Percentiles rank a stretch among this genome's conserved stretches.
phyloP scores from a whole-genome alignment of 2,797 vertebrate species.

The Sphaeramia orbicularis region DNA sequence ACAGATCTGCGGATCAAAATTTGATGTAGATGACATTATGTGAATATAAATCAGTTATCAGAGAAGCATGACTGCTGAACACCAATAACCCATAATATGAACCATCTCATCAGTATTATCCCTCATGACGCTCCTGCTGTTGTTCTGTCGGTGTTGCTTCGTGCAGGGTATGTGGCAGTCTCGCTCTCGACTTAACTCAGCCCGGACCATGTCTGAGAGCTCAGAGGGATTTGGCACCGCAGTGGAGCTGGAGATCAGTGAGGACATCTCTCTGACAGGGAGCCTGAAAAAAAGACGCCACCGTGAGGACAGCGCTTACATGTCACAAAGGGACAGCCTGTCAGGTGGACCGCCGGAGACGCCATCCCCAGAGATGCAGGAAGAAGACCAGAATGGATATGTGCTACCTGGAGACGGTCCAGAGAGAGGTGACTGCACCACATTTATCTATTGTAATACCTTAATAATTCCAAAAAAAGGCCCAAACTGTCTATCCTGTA shows the following conservation, averaged over 20 bases:
- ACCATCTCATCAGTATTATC: neutral
- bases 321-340: conserved; percentile 92
- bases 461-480: neutral
- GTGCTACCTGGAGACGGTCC: conserved; percentile 90
- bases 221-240: conserved; percentile 89
- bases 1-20: too few relatives aligned
- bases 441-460: neutral
- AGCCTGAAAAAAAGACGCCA: conserved; percentile 85
- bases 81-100: neutral
- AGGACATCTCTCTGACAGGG: conserved; percentile 83
- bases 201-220: conserved; percentile 90
- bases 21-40: too few relatives aligned
- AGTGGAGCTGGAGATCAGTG: conserved; percentile 88
- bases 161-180: conserved; percentile 73
- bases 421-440: conserved; percentile 78
- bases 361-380: conserved; percentile 80
- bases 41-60: too few relatives aligned
- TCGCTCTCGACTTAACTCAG: conserved; percentile 87
- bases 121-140: neutral
- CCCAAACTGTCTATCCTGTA: neutral
- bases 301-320: conserved; percentile 92
- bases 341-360: conserved; percentile 84
- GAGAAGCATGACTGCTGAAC: neutral
- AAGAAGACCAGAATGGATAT: conserved; percentile 93
- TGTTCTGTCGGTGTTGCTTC: conserved; percentile 30